phyloP scores from a whole-genome alignment of 1,140 invertebrate species.

The Ptiloglossa arizonensis region DNA sequence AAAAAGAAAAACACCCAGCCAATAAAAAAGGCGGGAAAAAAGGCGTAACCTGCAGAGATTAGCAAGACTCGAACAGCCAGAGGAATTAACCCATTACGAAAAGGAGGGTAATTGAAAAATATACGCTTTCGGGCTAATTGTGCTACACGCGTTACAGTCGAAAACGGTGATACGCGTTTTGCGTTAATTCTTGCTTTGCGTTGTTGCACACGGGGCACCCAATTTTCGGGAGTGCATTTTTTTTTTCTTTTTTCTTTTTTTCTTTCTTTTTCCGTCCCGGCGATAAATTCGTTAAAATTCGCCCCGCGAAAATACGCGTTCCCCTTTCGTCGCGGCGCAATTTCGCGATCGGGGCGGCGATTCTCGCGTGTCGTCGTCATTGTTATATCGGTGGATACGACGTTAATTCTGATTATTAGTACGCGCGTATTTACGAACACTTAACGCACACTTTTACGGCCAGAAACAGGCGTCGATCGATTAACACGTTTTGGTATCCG shows the following conservation, averaged over 20 bases:
- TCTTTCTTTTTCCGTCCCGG: no score
- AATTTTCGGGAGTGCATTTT: no score
- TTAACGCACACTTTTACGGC: no score
- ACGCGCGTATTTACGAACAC: not conserved
- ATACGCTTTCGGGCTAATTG: constrained; percentile 23
- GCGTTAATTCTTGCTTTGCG: not conserved
- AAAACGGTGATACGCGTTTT: not conserved
- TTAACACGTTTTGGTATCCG: constrained; percentile 18
- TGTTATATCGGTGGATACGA: not conserved
- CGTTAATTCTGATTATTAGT: not conserved
- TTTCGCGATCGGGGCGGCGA: not conserved
- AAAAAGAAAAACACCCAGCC: not conserved
- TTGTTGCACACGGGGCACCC: not conserved
- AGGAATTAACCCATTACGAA: constrained; percentile 30
- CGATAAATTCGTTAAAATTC: not conserved
- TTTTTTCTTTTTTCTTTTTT: no score
- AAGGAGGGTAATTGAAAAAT: constrained; percentile 37
- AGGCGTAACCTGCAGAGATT: constrained; percentile 23
- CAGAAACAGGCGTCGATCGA: constrained; percentile 3
- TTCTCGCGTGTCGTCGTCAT: not conserved
- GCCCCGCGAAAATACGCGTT: no score
- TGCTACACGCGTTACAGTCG: not conserved
- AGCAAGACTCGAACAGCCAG: not conserved
- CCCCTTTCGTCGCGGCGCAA: not conserved
- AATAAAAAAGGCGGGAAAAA: not conserved